Base-by-base conservation (phyloP, 2,888 invertebrate species). In the Trachelus tabidus region DNA sequence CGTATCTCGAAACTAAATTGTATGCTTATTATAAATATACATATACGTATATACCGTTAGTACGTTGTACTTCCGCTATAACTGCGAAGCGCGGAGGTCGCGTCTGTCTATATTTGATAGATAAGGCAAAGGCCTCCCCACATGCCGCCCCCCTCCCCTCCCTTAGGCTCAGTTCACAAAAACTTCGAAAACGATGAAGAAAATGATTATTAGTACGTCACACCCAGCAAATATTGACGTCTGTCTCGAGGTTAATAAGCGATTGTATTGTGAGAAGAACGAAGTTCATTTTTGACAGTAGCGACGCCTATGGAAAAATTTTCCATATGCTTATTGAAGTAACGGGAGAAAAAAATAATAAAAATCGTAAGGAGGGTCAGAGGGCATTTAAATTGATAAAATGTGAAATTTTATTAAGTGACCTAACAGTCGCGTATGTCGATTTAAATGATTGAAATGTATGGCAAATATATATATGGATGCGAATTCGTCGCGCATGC, bases 1-100 rank as follows among this genome's bases (percentile, higher is more conserved):
- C 40, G 40, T 40, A 40, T 40, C 6, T 15, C 15, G 31, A 40
- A 0, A 40, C 4, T 6, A 37, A 15, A 37, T 15, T 15, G 56
- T 35, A n/a, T 68, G n/a, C 68, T 71, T 73, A 76, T 31, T 31
- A 35, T 34, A 73, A 15, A 31, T 69, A 23, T 68, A 34, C 74
- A 73, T 40, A 73, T 33, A 69, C 4, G 0, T 37, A 37, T 15
- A 37, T 37, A 37, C 12, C 12, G 37, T 15, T 37, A 37, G 12
- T 37, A 37, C 37, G 1, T 71, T 75, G 56, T 68, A 73, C 76
- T 69, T 79, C 76, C 68, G 68, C 37, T 35, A 71, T 40, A 73
- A 73, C 69, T 68, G 68, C 73, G 79, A 77, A 80, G 80, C 34
- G 69, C 78, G 80, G 80, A 75, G 79, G 79, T 81, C 77, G 15